Percentiles rank a stretch among this genome's conserved stretches.
Conservation (phyloP, 1,140 invertebrate genomes). For the Diabrotica undecimpunctata region DNA sequence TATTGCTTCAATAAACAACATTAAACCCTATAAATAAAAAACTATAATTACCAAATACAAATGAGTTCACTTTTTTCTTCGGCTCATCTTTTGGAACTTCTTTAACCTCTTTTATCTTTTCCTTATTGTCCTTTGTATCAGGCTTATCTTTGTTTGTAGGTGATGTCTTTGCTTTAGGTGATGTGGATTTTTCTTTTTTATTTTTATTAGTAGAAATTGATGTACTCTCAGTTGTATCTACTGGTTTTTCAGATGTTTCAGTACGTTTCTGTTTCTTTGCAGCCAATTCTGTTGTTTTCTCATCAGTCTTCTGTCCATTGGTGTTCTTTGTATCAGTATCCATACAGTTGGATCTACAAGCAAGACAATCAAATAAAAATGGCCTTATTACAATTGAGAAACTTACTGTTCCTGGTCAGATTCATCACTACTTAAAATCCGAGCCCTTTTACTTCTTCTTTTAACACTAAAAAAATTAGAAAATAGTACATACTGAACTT, state of each 20-base stretch:
- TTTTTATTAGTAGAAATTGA: neutral
- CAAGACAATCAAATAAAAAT: conserved; percentile 11
- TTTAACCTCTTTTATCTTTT: neutral
- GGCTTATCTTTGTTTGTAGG: neutral
- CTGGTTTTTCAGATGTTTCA: too few species aligned
- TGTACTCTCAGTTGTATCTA: neutral
- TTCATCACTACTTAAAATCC: conserved; percentile 19
- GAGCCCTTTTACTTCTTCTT: conserved; percentile 15
- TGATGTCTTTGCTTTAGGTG: neutral
- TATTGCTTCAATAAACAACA: too few species aligned
- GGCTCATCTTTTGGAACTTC: neutral
- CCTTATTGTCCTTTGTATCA: neutral
- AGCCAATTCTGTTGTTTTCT: conserved; percentile 8
- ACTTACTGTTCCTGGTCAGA: conserved; percentile 18
- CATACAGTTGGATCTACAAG: conserved; percentile 6
- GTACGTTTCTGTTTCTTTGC: neutral
- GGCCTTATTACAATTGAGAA: conserved; percentile 6
- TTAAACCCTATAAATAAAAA: too few species aligned
- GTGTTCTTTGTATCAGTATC: conserved; percentile 11
- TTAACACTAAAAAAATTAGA: neutral
- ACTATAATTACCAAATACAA: neutral
- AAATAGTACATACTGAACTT: neutral
- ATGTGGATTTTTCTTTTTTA: neutral
- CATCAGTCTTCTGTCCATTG: conserved; percentile 28
- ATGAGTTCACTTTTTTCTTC: neutral